These are phyloP conservation scores for Calidris pygmaea DNA, from an alignment of 2,113 vertebrate species.

Conservation along the genomic window DNA sequence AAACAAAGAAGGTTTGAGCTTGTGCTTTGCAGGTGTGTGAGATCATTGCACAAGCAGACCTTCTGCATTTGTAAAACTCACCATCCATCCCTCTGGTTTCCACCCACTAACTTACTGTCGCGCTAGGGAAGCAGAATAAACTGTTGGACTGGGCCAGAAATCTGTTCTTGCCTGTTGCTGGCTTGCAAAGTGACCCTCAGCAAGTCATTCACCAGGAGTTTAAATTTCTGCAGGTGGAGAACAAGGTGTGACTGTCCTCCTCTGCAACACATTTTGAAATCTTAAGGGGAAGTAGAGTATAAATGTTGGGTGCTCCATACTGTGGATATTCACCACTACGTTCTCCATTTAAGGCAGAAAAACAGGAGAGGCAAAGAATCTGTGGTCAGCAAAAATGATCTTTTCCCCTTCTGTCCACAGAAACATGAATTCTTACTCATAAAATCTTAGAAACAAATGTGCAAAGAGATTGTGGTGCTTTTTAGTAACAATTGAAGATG, in stretches of 20 bases:
- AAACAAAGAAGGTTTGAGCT: not conserved
- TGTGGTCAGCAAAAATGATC: not conserved
- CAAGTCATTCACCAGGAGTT: not conserved
- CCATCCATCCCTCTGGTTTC: not conserved
- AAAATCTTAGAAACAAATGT: not conserved
- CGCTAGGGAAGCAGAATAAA: not conserved
- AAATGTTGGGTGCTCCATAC: not conserved
- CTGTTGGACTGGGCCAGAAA: not conserved
- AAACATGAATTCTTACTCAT: not conserved
- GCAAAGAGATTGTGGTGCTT: not conserved
- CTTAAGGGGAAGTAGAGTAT: not conserved
- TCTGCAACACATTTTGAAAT: not conserved
- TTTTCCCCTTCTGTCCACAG: not conserved
- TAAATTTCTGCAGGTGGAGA: not conserved
- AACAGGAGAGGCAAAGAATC: not conserved
- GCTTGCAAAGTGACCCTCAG: not conserved
- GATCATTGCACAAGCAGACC: not conserved
- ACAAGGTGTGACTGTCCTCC: not conserved
- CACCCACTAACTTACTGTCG: not conserved
- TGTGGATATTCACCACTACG: not conserved
- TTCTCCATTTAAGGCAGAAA: not conserved
- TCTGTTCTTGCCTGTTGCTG: not conserved
- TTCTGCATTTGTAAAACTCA: not conserved
- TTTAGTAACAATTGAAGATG: not conserved
- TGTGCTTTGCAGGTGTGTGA: not conserved